Evolutionary conservation across 2,797 vertebrate genomes (phyloP), one percentile per base, ranked within the genome.

Genomic region (Arnoldichthys spilopterus): DNA sequence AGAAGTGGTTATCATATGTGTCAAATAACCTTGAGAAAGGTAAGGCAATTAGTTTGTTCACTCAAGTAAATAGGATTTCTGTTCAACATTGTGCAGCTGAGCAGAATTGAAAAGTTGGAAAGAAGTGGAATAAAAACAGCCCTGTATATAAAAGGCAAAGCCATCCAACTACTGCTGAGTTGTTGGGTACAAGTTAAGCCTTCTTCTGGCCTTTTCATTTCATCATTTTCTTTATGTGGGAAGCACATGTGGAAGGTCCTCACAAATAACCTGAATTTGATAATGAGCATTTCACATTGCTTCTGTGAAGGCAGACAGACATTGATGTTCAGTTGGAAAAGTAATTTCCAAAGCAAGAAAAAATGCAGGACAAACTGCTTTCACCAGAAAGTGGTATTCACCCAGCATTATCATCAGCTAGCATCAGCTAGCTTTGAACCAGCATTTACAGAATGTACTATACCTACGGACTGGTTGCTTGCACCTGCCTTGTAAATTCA

Each of bases 361-460:
- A 28, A 64, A 51, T 4, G 32, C 40, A 72, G 26, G 32, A 62
- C 54, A 63, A 77, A 49, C 70, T 47, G 34, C 59, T 63, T 78
- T 20, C 11, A 49, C 12, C 28, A 32, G 13, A 76, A 18, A 77
- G 75, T 78, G 76, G 67, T 81, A 64, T 59, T 70, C 37, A 72
- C 73, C 47, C 47, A 56, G 43, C 49, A 11, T 15, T 40, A 1
- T 15, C 18, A n/a, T 28, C 63, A 78, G 71, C 70, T 82, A 77
- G 78, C 78, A 68, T 86, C 67, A 62, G 88, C 88, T 86, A 86
- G 32, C 59, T 71, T 81, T 66, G 80, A 40, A 28, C 66, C 63
- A 63, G 80, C 80, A 76, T 82, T 45, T 26, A 61, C 11, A 64
- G 62, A 24, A 22, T 51, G 11, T 43, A 43, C 59, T 83, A 43